Evolutionary conservation across 1,140 invertebrate genomes (phyloP).

Genomic region (Drosophila ohnishii): DNA sequence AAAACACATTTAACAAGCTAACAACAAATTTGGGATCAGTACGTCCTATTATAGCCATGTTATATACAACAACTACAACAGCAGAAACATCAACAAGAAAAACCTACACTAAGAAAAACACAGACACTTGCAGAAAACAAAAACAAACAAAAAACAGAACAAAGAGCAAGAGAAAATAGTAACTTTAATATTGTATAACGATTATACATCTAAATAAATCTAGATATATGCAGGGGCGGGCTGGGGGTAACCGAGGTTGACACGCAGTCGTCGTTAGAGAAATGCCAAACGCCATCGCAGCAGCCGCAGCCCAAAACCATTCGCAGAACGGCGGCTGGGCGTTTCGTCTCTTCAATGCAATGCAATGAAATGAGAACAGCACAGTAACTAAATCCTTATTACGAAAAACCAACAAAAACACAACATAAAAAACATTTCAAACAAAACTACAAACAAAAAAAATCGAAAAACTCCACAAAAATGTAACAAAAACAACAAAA

Average conservation of each 20-base stretch:
- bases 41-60: slow-evolving; percentile 82
- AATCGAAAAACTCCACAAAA: slow-evolving; percentile 59
- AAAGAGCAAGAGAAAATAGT: slow-evolving; percentile 71
- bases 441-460: slow-evolving; percentile 57
- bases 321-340: slow-evolving; percentile 35
- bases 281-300: slow-evolving; percentile 41
- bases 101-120: slow-evolving; percentile 68
- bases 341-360: slow-evolving; percentile 52
- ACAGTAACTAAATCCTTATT: slow-evolving; percentile 67
- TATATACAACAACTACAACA: slow-evolving; percentile 71
- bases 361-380: slow-evolving; percentile 74
- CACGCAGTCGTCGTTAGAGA: slow-evolving; percentile 19
- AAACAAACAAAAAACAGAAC: slow-evolving; percentile 37
- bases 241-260: slow-evolving; percentile 31
- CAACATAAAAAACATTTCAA: slow-evolving; percentile 70
- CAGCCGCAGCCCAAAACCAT: slow-evolving; percentile 27
- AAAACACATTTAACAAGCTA: slow-evolving; percentile 66
- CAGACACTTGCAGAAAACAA: slow-evolving; percentile 36
- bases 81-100: slow-evolving; percentile 49
- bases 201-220: slow-evolving; percentile 52
- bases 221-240: slow-evolving; percentile 35
- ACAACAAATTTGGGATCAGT: slow-evolving; percentile 82
- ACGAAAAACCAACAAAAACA: slow-evolving; percentile 50
- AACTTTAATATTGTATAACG: slow-evolving; percentile 72
- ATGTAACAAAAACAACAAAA: slow-evolving; percentile 65